These are phyloP conservation scores for Myiopsitta monachus DNA, from an alignment of 2,113 vertebrate species.

Conservation along the genomic window DNA sequence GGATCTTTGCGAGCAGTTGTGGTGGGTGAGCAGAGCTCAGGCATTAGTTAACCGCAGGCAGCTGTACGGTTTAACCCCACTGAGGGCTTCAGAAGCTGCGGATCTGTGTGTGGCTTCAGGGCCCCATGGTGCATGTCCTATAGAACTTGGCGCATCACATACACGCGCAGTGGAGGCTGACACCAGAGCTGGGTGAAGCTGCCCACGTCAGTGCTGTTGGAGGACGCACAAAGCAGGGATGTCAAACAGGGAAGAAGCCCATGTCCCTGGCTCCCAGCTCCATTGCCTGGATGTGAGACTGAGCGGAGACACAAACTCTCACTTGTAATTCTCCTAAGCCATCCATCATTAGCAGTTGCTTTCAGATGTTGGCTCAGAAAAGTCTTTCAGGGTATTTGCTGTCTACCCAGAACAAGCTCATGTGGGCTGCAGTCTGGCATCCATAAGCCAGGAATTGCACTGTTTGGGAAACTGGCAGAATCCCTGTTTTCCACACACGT, in stretches of 20 bases:
- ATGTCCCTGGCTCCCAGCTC: not conserved
- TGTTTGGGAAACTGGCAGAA: not conserved
- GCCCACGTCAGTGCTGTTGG: not conserved
- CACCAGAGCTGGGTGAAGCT: not conserved
- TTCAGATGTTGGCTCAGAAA: not conserved
- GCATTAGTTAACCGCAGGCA: not conserved
- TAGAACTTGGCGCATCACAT: fast-evolving
- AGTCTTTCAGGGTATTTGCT: not conserved
- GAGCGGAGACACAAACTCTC: not conserved
- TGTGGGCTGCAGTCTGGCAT: not conserved
- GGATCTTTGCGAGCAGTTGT: not conserved
- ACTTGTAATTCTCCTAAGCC: not conserved
- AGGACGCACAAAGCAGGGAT: not conserved
- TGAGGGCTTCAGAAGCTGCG: not conserved
- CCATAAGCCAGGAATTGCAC: not conserved
- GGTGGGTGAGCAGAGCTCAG: not conserved
- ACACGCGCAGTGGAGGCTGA: not conserved
- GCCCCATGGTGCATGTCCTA: not conserved
- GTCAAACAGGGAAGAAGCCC: not conserved
- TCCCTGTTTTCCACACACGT: not conserved
- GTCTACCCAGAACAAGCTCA: not conserved
- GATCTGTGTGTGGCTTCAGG: not conserved
- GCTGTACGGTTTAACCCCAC: not conserved
- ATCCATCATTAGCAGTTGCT: not conserved
- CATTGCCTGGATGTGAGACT: fast-evolving